Conservation (phyloP, 2,113 vertebrate genomes). For the Micronycteris hirsuta region DNA sequence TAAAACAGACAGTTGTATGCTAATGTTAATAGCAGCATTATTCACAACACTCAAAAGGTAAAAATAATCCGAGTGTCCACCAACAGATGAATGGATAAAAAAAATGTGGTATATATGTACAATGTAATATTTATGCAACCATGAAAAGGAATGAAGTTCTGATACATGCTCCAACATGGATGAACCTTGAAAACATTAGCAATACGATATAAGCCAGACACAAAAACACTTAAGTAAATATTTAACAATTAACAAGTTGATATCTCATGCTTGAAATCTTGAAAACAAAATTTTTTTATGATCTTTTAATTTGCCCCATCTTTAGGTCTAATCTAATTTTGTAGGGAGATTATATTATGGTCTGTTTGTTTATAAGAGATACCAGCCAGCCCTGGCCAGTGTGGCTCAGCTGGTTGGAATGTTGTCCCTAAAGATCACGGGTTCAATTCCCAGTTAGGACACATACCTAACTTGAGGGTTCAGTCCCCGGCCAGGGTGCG, state of each 20-base stretch:
- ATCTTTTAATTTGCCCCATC: background rate
- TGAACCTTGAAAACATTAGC: background rate
- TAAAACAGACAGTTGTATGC: background rate
- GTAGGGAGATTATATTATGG: background rate
- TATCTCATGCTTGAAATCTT: background rate
- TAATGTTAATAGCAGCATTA: background rate
- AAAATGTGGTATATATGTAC: background rate
- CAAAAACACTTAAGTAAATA: background rate
- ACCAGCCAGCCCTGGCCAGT: background rate
- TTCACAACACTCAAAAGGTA: background rate
- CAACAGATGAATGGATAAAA: background rate
- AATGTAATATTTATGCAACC: background rate
- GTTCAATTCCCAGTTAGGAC: no score
- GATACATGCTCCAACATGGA: background rate
- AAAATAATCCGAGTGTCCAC: background rate
- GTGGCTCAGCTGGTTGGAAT: no score
- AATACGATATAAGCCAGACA: background rate
- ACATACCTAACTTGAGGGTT: no score
- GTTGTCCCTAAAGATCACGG: no score
- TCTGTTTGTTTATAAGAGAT: constrained; percentile 1
- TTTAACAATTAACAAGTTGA: background rate
- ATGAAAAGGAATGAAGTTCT: constrained; percentile 17
- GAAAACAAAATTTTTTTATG: background rate
- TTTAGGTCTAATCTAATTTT: constrained; percentile 1
- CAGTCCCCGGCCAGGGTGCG: no score